Base-by-base conservation (phyloP, 1,140 invertebrate genomes). In the Pseudomyrmex sp. region DNA sequence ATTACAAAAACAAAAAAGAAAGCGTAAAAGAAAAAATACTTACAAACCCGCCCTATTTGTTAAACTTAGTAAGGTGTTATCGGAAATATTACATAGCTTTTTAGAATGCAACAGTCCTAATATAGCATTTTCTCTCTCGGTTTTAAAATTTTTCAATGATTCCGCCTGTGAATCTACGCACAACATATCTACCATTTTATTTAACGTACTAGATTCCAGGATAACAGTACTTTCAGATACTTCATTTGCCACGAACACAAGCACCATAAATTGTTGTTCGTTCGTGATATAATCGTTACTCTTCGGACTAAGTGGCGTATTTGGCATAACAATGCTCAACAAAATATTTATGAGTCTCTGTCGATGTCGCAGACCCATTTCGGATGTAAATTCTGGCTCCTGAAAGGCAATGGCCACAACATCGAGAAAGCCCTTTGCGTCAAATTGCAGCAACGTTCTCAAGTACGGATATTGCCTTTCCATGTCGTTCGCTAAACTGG, bases 371-470 rank as follows among this genome's bases (percentile, higher is more conserved):
- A 96, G 92, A 1, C 97, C 96, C 92, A 97, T 95, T 90, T 97
- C 97, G 20, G 96, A 95, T 52, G 95, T 95, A 89, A 97, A 97
- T 92, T 98, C 97, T n/a, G 95, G 95, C 91, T 98, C 97, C 91
- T 98, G 97, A 95, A 98, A 98, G 58, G 98, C 97, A 91, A 98
- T 95, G 15, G 97, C 96, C 35, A 98, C 95, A 2, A 98, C 98
- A 93, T 99, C 98, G 2, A 99, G 94, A 90, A 98, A 98, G 91
- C 98, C 98, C 70, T 97, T 95, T 0, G 97, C 97, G 91, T 99
- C 98, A 92, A 98, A 99, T 87, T 63, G 86, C 2, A 99, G 94
- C 26, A 99, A 94, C 8, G 97, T 96, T 85, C 97, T 93, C 35
- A 98, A 92, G 93, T 98, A 97, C 0, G 97, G 97, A 95, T 98